Evolutionary conservation across 2,888 invertebrate genomes (phyloP).

Genomic region (Onthophagus sagittarius): DNA sequence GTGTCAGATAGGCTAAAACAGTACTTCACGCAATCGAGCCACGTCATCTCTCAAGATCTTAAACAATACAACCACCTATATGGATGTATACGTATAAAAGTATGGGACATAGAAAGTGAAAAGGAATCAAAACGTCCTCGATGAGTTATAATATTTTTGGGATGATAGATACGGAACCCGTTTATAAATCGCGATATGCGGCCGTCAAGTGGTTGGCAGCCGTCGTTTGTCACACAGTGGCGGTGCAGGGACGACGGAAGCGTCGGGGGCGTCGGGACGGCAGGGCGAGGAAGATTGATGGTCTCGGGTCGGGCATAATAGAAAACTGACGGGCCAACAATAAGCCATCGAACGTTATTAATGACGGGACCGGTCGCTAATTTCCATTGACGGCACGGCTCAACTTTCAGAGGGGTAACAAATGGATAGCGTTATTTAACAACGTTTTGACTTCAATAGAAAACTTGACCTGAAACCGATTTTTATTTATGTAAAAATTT

Average conservation of each 20-base stretch:
- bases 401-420: constrained; percentile 12
- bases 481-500: not conserved
- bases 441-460: not conserved
- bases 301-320: constrained; percentile 43
- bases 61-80: not conserved
- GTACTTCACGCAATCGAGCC: not conserved
- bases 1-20: not conserved
- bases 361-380: constrained; percentile 43
- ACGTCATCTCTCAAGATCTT: not conserved
- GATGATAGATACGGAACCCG: constrained; percentile 55
- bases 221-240: constrained; percentile 65
- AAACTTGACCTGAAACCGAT: not conserved
- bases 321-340: constrained; percentile 49
- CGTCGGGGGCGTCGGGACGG: constrained; percentile 42
- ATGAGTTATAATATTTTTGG: constrained; percentile 8
- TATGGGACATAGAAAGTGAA: not conserved
- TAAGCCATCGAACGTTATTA: constrained; percentile 49
- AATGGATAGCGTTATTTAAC: not conserved
- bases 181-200: constrained; percentile 67
- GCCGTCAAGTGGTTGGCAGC: constrained; percentile 59
- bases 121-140: not conserved
- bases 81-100: too few relatives aligned
- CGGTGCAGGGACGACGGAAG: constrained; percentile 49
- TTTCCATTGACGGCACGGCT: constrained; percentile 39
- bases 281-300: constrained; percentile 44